Base-by-base conservation (phyloP, 2,113 vertebrate genomes). In the Polypterus bichir region DNA sequence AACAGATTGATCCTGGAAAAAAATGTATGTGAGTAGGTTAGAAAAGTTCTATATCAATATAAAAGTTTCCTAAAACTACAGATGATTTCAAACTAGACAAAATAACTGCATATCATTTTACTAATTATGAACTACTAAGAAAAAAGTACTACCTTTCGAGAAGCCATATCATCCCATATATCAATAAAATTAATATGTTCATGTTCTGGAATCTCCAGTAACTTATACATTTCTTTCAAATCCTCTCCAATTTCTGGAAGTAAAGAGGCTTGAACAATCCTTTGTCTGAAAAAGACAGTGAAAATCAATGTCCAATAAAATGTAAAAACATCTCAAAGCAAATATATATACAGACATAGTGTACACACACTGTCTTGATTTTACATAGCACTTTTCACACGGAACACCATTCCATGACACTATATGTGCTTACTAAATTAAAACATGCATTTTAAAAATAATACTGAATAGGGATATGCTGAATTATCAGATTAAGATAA, bases 131-230 rank as follows among this genome's bases (percentile, higher is more conserved):
- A 27, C 27, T 27, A 27, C 27, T 27, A 27, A 27, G 27, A 27
- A 27, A 51, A 51, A 51, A 49, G 3, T n/a, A 73, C 78, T 70
- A 98, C 94, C 94, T 95, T 81, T 80, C 93, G 88, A 47, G 94
- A 93, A 68, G 82, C 79, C 79, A 94, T 69, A 70, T 92, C 92
- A 73, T 98, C 94, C 3, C 91, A 77, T 65, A 98, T 91, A 64
- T 81, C 62, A 70, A 97, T 80, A 81, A 98, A 97, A 73, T 96
- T 92, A 47, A 93, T 66, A 1, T 56, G 57, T 1, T 89, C 69
- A n/a, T 82, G 73, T 47, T 44, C 48, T 9, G 71, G 65, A n/a
- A 95, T 79, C 61, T 89, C 89, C 77, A 97, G 63, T 2, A 62
- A 81, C 1, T 69, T 72, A 69, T 88, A 88, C 78, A 98, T 83